Evolutionary conservation across 64 coral and sea anemone genomes (phyloP), one percentile per base, ranked within the genome.

Genomic region (Actinia tenebrosa): DNA sequence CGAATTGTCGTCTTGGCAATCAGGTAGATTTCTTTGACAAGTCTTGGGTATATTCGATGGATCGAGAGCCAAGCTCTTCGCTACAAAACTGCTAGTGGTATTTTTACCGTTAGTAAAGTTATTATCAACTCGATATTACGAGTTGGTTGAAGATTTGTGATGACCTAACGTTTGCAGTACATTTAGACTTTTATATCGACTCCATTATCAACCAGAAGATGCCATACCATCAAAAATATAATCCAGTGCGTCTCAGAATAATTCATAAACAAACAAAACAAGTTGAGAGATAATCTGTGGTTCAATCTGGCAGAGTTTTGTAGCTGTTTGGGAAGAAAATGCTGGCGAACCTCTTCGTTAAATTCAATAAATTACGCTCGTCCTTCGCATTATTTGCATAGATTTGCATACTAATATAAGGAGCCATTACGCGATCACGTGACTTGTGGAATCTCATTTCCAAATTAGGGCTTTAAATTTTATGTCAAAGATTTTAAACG

Each of bases 131-230:
- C 26, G 14, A 16, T 30, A 43, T 30, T 30, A 58, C 26, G 69
- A 75, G 69, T 75, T 75, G 13, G 23, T 75, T 75, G 69, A 42
- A 75, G 69, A 75, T 75, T 69, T 75, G 11, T 30, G 69, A 75
- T 75, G 69, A 75, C 25, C 69, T 75, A 42, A 27, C 23, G 69
- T 30, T 75, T 4, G 25, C 10, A 75, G 11, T 75, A 42, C 69
- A 75, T 75, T 27, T 2, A 25, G 26, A 75, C 69, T 30, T 75
- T 75, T 11, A 75, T 75, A 15, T 75, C 25, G 69, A 75, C 69
- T 75, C 69, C 69, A 75, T 75, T 75, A 75, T 75, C 69, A 42
- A 75, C 25, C 69, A 2, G 7, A 30, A 7, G 0, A 14, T 75
- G 11, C 4, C 27, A 42, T 75, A 42, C 13, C 69, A 75, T 0